phyloP scores from a whole-genome alignment of 2,888 invertebrate genomes.

The Vanessa cardui region DNA sequence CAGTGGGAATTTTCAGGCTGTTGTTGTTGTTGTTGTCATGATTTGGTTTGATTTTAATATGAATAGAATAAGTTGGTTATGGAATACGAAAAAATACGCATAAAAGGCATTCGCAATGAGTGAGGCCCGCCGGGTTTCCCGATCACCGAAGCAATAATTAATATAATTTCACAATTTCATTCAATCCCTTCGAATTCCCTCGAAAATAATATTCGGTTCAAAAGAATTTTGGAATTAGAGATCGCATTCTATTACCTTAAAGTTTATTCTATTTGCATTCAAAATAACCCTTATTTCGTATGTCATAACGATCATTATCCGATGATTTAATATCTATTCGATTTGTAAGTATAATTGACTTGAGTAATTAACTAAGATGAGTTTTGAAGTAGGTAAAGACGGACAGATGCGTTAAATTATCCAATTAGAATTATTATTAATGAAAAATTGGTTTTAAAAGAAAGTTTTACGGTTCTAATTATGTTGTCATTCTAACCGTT shows the following conservation, averaged over 20 bases:
- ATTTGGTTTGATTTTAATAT: too few species aligned
- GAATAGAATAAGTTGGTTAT: too few species aligned
- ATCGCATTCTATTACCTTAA: constrained; percentile 32
- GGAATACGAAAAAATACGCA: too few species aligned
- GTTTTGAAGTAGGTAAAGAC: constrained; percentile 43
- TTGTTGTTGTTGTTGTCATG: too few species aligned
- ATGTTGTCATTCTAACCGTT: too few species aligned
- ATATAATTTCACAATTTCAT: constrained; percentile 33
- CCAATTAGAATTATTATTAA: constrained; percentile 49
- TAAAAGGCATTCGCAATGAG: too few species aligned
- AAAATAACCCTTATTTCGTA: neutral
- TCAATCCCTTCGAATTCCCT: constrained; percentile 46
- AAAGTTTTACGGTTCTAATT: too few species aligned
- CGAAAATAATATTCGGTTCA: constrained; percentile 37
- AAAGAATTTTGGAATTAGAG: constrained; percentile 37
- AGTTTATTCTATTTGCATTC: constrained; percentile 12
- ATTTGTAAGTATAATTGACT: constrained; percentile 30
- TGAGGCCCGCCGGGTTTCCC: neutral
- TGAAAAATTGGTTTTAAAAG: constrained; percentile 37
- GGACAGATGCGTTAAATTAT: constrained; percentile 51
- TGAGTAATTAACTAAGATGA: constrained; percentile 42
- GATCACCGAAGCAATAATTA: constrained; percentile 19
- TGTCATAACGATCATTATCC: constrained; percentile 11
- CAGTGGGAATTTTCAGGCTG: too few species aligned
- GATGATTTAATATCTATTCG: neutral